Evolutionary conservation across 1,140 invertebrate genomes (phyloP), one percentile per base, ranked within the genome.

Genomic region (Mya arenaria): DNA sequence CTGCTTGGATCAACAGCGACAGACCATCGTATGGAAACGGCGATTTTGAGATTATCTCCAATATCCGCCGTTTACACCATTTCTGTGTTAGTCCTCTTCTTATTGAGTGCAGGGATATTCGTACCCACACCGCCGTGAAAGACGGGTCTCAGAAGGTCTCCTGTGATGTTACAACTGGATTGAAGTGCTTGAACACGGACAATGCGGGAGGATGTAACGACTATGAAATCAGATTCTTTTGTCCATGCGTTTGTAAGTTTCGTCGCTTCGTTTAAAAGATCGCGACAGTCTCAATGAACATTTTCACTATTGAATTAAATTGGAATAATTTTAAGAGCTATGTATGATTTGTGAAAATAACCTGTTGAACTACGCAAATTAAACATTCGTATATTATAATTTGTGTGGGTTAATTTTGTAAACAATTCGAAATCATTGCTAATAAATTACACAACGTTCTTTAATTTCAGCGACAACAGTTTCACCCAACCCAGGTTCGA

Each of bases 181-280:
- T 93, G 8, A 84, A 84, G 17, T 94, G 93, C 81, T 71, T 66
- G 30, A 90, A 93, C 25, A 82, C 82, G 41, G 89, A 92, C 36
- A 87, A 89, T 17, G 86, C 84, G 8, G 82, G 85, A 6, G 73
- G 56, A 28, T 93, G 93, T 82, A 75, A 83, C 36, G 95, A 97
- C 89, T 96, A 96, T 90, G 96, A 97, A 90, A 94, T 96, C n/a
- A 93, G 95, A 32, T 94, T 96, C 52, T 92, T 94, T 36, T 97
- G 96, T 87, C 84, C 85, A 34, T 66, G 84, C 58, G 37, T 52
- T 17, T 25, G 82, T 71, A 66, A 41, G 72, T 74, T n/a, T n/a
- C n/a, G n/a, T n/a, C n/a, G n/a, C n/a, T n/a, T n/a, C n/a, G n/a
- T n/a, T n/a, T n/a, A n/a, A n/a, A n/a, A n/a, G n/a, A n/a, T n/a